Percentiles rank a stretch among this genome's conserved stretches.
phyloP scores from a whole-genome alignment of 2,113 vertebrate species.

The Loxodonta africana region DNA sequence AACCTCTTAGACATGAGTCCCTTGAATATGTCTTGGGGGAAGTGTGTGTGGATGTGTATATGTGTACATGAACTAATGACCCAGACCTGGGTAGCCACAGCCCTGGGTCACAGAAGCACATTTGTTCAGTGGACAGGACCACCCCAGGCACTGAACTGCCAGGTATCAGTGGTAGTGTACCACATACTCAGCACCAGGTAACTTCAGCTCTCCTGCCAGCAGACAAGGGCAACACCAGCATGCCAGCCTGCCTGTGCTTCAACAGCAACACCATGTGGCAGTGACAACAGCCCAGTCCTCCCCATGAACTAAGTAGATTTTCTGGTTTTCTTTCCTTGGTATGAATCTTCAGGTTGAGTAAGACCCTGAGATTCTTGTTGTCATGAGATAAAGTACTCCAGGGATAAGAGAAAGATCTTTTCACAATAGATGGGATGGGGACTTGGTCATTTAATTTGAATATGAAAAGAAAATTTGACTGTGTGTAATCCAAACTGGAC shows the following conservation, averaged over 20 bases:
- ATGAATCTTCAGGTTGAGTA: background rate
- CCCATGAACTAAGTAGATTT: background rate
- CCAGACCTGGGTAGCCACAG: background rate
- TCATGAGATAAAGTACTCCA: background rate
- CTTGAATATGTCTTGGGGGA: background rate
- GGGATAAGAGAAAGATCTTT: background rate
- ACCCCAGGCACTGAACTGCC: background rate
- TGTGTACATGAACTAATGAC: background rate
- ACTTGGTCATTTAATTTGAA: background rate
- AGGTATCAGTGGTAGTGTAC: background rate
- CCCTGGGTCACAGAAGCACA: background rate
- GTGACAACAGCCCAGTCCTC: background rate
- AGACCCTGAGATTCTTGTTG: background rate
- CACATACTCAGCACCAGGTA: background rate
- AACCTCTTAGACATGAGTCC: background rate
- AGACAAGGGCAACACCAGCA: background rate
- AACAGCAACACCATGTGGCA: slow-evolving; percentile 58
- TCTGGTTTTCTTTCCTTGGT: background rate
- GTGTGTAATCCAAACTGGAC: background rate
- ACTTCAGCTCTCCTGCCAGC: background rate
- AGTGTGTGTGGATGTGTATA: background rate
- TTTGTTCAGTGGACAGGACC: background rate
- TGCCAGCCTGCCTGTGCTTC: background rate
- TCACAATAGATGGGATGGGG: background rate
- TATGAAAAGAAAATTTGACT: background rate